Base-by-base conservation (phyloP, 2,113 vertebrate genomes). In the Hippocampus comes region DNA sequence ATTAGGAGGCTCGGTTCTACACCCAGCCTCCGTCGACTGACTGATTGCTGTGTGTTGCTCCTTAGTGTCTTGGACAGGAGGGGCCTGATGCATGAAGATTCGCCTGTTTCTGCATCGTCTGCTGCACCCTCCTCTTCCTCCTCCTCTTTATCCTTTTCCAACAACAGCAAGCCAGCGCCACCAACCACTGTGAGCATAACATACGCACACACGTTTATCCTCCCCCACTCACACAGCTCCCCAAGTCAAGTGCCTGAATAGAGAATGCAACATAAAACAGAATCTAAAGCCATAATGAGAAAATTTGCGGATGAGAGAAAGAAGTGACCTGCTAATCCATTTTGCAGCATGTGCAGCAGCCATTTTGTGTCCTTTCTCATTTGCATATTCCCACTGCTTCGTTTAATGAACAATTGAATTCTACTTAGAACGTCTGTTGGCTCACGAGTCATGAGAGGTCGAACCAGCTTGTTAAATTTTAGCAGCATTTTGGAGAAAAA, bases 51-150 rank as follows among this genome's bases (percentile, higher is more conserved):
- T 68, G 46, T 85, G 67, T 85, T 46, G 1, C 70, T 74, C 69
- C 48, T 23, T 77, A 94, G 93, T 71, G 93, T 94, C 53, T 77
- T 94, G 89, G 93, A 94, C 90, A 91, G 93, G 82, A 88, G 93
- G 85, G 93, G 92, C 34, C 9, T 93, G 75, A 88, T 88, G 89
- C 78, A 72, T 43, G 91, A 90, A 43, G 85, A 89, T 18, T 43
- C 70, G 2, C 2, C 70, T 7, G 23, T 68, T 80, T 73, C 85
- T 25, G 59, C 76, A 11, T 17, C 74, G 9, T 25, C 86, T 70
- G 72, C 80, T 70, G 73, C 61, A 38, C 55, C 76, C 9, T 53
- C 75, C 42, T 48, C 75, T 20, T 68, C 81, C 34, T 57, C 74
- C 67, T 51, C 77, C 21, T 56, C 80, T n/a, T 42, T 76, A 38